These are phyloP conservation scores for Gastracanthus pulcherrimus DNA, from an alignment of 2,888 invertebrate species.

Conservation along the genomic window DNA sequence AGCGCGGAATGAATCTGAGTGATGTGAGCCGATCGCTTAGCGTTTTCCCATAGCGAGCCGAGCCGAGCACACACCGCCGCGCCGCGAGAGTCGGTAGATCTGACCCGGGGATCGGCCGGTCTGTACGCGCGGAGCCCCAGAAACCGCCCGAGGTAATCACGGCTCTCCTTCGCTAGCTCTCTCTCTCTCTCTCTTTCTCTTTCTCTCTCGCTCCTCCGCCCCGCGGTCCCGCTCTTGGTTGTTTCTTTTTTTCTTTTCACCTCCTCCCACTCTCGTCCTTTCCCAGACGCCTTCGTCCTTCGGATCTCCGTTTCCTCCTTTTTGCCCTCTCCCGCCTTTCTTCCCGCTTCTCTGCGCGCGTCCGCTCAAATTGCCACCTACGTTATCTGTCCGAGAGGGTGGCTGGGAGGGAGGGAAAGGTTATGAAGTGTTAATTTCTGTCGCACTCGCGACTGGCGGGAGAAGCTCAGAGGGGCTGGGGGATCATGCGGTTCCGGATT, in stretches of 20 bases:
- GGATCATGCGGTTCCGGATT: not conserved
- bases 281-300: conserved; percentile 36
- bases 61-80: conserved; percentile 11
- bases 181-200: conserved; percentile 35
- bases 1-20: conserved; percentile 69
- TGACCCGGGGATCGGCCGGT: conserved; percentile 75
- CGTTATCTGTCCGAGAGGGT: not conserved
- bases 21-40: conserved; percentile 78
- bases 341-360: not conserved
- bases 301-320: not conserved
- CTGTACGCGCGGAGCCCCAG: conserved; percentile 69
- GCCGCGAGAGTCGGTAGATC: conserved; percentile 67
- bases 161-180: conserved; percentile 62
- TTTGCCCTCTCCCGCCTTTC: not conserved
- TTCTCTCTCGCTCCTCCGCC: conserved; percentile 24
- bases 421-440: conserved; percentile 13
- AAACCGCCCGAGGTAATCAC: conserved; percentile 75
- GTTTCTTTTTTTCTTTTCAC: too few species aligned
- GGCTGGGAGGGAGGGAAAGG: not conserved
- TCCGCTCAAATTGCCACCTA: conserved; percentile 2
- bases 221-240: too few species aligned
- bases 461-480: not conserved
- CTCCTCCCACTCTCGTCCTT: conserved; percentile 41
- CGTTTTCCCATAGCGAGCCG: conserved; percentile 75
- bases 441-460: not conserved